These are phyloP conservation scores for Xenus cinereus DNA, from an alignment of 2,113 vertebrate genomes.

Conservation along the genomic window DNA sequence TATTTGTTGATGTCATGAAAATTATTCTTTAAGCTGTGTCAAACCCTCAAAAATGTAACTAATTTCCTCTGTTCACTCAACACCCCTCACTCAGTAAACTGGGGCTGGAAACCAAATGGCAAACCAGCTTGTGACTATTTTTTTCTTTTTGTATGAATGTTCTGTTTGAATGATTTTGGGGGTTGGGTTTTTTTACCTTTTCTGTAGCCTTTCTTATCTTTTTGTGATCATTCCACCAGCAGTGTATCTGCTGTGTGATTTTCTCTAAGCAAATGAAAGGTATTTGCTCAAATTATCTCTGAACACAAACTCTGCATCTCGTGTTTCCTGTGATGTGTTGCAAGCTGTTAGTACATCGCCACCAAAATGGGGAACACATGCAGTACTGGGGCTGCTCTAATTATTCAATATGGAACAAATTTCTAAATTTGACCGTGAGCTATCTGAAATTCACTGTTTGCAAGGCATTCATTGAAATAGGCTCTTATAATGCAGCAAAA, in stretches of 20 bases:
- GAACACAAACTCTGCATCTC: not conserved
- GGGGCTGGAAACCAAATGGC: not conserved
- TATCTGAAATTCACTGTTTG: not conserved
- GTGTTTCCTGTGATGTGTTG: not conserved
- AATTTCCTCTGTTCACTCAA: conserved; percentile 21
- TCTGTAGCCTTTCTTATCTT: not conserved
- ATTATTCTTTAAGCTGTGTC: not conserved
- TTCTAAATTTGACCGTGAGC: not conserved
- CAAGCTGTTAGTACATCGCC: not conserved
- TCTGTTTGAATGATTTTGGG: not conserved
- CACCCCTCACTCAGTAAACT: not conserved
- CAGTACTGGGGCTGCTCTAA: not conserved
- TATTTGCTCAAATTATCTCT: not conserved
- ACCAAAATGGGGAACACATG: not conserved
- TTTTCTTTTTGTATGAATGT: not conserved
- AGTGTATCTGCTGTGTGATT: not conserved
- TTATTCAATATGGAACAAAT: not conserved
- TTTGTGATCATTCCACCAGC: not conserved
- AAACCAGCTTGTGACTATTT: not conserved
- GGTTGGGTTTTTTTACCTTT: not conserved
- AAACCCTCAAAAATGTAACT: conserved; percentile 39
- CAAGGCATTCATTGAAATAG: not conserved
- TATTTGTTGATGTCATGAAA: conserved; percentile 3
- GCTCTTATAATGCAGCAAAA: not conserved
- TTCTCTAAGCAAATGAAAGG: not conserved